Conservation (phyloP, 2,888 invertebrate genomes). For the Melinopterus prodromus region DNA sequence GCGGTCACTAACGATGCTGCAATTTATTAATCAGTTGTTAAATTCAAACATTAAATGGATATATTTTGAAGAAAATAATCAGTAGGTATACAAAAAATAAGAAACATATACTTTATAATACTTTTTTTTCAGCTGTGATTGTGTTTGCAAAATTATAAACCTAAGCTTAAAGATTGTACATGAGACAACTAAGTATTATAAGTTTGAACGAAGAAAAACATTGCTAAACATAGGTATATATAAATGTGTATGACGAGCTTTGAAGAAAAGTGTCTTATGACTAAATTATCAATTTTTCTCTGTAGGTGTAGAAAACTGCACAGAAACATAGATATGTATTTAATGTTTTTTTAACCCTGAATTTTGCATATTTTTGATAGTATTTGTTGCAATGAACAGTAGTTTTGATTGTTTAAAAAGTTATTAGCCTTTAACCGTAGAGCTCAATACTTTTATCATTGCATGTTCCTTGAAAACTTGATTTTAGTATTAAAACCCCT, state of each 20-base stretch:
- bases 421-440: no score
- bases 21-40: slow-evolving; percentile 49
- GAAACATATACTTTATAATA: background rate
- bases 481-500: no score
- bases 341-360: no score
- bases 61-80: slow-evolving; percentile 41
- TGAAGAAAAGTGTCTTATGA: no score
- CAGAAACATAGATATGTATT: no score
- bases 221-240: slow-evolving; percentile 9
- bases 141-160: slow-evolving; percentile 44
- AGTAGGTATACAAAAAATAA: slow-evolving; percentile 35
- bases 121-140: slow-evolving; percentile 50
- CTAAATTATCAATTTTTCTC: no score
- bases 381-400: no score
- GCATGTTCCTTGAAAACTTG: no score
- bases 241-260: background rate
- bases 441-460: no score
- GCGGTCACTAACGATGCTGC: slow-evolving; percentile 45
- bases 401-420: no score
- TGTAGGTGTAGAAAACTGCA: no score
- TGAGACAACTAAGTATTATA: slow-evolving; percentile 18
- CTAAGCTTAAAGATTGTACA: slow-evolving; percentile 37
- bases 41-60: slow-evolving; percentile 44
- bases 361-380: no score
- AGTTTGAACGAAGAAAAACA: background rate